Evolutionary conservation across 2,797 vertebrate species (phyloP).

Genomic region (Ptychadena robeensis): DNA sequence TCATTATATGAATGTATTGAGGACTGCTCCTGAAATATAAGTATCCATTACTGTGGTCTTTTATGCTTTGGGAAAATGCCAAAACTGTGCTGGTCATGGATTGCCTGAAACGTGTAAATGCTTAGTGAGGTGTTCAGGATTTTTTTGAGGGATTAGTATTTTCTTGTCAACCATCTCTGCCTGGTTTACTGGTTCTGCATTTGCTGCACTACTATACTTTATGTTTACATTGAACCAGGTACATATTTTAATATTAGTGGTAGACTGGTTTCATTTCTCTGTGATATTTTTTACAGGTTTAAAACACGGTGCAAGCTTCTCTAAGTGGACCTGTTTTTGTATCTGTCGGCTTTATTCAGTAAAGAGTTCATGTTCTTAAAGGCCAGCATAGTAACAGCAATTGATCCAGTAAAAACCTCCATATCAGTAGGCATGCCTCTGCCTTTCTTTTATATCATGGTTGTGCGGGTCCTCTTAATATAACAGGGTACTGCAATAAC

Average conservation of each 20-base stretch:
- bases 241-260: neutral
- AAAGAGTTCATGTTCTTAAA: neutral
- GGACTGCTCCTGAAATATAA: neutral
- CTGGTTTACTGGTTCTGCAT: constrained; percentile 30
- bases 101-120: neutral
- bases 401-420: neutral
- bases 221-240: constrained; percentile 43
- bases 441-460: neutral
- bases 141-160: neutral
- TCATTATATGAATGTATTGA: neutral
- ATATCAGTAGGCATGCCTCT: neutral
- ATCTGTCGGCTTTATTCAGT: neutral
- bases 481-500: too few relatives aligned
- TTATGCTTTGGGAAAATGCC: constrained; percentile 4
- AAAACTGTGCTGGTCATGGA: constrained; percentile 13
- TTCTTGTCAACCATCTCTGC: constrained; percentile 2
- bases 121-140: constrained; percentile 20
- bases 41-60: constrained; percentile 4
- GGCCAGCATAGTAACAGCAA: neutral
- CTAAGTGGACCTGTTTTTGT: neutral
- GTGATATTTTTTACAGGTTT: too few relatives aligned
- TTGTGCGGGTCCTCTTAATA: too few relatives aligned
- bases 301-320: neutral
- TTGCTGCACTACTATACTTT: neutral
- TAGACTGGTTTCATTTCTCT: too few relatives aligned